Evolutionary conservation across 2,888 invertebrate species (phyloP), one percentile per base, ranked within the genome.

Genomic region (Encarsia formosa): DNA sequence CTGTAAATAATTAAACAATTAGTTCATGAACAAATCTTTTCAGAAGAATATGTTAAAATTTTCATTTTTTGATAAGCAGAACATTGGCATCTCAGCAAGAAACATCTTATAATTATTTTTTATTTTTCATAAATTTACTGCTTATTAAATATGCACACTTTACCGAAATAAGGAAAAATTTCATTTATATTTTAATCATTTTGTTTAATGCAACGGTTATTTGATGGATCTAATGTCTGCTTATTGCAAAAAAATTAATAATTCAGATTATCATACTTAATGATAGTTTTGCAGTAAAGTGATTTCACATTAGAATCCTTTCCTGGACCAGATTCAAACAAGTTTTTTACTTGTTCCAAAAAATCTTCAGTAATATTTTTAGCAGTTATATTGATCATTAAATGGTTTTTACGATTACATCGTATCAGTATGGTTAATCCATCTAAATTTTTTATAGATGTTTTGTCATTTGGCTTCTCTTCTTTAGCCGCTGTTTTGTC

Each of bases 261-360:
- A n/a, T n/a, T n/a, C n/a, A n/a, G n/a, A n/a, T n/a, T 18, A 40
- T 54, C 65, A 64, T 64, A 73, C 73, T 66, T 74, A 39, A 65
- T 59, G 13, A 69, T 61, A 3, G 68, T 66, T 58, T 73, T 73
- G 57, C 72, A 73, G 51, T 73, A 73, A n/a, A 74, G 61, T 16
- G 73, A 73, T 49, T 73, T 74, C 2, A 74, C 71, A 47, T 71
- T 73, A 55, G 70, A 70, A 56, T 70, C 64, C 46, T 68, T 71
- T 47, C 73, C 73, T 3, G 65, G 45, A 13, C 72, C 73, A 43
- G 52, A 61, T 51, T 71, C 68, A 45, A 65, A 74, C 3, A 67
- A 61, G 29, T 67, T 64, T 45, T 69, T 71, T 40, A 74, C 62
- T 47, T 61, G 65, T 42, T 71, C 68, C 69, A 73, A 70, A 4